phyloP scores from a whole-genome alignment of 2,888 invertebrate species.

The Hemistola chrysoprasaria region DNA sequence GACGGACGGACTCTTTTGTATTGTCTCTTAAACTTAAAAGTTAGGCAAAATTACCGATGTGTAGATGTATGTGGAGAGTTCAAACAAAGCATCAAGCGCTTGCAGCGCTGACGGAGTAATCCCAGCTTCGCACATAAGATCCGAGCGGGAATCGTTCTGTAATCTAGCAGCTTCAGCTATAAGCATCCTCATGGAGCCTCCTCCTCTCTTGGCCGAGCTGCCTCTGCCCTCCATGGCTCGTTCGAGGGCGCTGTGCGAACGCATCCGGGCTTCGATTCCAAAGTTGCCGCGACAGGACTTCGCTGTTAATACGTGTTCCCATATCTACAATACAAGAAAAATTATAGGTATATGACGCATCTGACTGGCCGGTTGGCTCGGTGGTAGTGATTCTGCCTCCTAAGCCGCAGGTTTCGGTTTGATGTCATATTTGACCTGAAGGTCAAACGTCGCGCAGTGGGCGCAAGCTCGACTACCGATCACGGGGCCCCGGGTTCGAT shows the following conservation, averaged over 20 bases:
- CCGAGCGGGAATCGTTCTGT: slow-evolving; percentile 80
- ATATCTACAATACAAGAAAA: slow-evolving; percentile 78
- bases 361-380: too few relatives aligned
- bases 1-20: too few relatives aligned
- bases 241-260: slow-evolving; percentile 84
- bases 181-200: slow-evolving; percentile 78
- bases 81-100: slow-evolving; percentile 51
- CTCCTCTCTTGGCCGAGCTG: slow-evolving; percentile 71
- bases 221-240: slow-evolving; percentile 84
- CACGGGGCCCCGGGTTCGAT: too few relatives aligned
- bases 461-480: too few relatives aligned
- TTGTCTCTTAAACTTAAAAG: too few relatives aligned
- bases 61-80: slow-evolving; percentile 63
- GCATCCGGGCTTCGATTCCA: slow-evolving; percentile 84
- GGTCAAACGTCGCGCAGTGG: too few relatives aligned
- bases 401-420: too few relatives aligned
- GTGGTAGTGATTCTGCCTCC: too few relatives aligned
- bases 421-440: too few relatives aligned
- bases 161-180: slow-evolving; percentile 85
- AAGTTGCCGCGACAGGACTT: slow-evolving; percentile 60
- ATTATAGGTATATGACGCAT: slow-evolving; percentile 1
- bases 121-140: slow-evolving; percentile 66
- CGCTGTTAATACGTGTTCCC: slow-evolving; percentile 78
- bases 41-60: slow-evolving; percentile 49
- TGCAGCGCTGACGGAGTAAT: slow-evolving; percentile 58